Percentiles rank a stretch among this genome's conserved stretches.
phyloP scores from a whole-genome alignment of 2,888 invertebrate species.

The Nomada hirtipes region DNA sequence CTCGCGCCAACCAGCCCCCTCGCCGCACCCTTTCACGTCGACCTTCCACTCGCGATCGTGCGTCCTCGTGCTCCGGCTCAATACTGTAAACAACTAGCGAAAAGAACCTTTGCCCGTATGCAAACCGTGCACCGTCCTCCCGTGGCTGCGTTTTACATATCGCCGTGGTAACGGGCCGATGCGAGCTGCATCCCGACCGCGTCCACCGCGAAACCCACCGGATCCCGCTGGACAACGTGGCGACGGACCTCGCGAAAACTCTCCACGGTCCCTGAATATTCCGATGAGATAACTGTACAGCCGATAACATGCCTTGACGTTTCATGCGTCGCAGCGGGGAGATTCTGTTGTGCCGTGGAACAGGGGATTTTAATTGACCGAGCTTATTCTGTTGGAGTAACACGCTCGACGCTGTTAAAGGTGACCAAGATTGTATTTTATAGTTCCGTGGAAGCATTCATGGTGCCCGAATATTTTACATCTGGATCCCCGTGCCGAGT shows the following conservation, averaged over 20 bases:
- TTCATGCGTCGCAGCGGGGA: background rate
- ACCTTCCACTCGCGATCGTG: slow-evolving; percentile 41
- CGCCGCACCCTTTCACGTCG: slow-evolving; percentile 41
- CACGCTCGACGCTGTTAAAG: too few species aligned
- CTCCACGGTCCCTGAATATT: slow-evolving; percentile 45
- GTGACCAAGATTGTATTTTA: too few species aligned
- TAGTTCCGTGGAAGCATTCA: too few species aligned
- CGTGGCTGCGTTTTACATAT: slow-evolving; percentile 68
- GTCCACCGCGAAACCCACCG: slow-evolving; percentile 31
- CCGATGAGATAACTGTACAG: slow-evolving; percentile 55
- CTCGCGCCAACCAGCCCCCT: slow-evolving; percentile 7
- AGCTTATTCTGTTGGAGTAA: too few species aligned
- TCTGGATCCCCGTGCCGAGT: too few species aligned
- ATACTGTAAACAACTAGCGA: slow-evolving; percentile 70
- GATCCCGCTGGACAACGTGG: slow-evolving; percentile 7
- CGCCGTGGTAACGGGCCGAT: slow-evolving; percentile 59
- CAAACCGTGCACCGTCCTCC: slow-evolving; percentile 57
- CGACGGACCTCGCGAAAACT: slow-evolving; percentile 29
- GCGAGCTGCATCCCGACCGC: slow-evolving; percentile 56
- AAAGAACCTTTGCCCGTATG: slow-evolving; percentile 61
- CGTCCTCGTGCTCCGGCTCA: slow-evolving; percentile 55
- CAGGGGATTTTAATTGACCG: too few species aligned
- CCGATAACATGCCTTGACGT: background rate
- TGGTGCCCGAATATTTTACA: too few species aligned
- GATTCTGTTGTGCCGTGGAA: too few species aligned